Conservation (phyloP, 1,140 invertebrate genomes). For the Drosophila lacteicornis region DNA sequence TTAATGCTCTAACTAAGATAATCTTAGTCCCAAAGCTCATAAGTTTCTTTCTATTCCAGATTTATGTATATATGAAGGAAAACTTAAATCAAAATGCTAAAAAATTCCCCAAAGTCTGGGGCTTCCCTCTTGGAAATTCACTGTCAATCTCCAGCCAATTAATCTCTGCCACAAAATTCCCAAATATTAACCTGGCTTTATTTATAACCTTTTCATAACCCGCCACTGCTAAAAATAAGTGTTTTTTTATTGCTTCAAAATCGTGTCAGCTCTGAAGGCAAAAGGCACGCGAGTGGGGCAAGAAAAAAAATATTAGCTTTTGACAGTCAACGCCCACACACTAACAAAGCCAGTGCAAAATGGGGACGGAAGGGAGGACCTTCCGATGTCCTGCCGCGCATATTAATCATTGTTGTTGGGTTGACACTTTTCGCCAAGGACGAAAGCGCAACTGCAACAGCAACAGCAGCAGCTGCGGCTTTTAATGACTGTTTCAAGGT, state of each 20-base stretch:
- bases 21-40: too few relatives aligned
- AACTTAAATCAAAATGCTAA: too few relatives aligned
- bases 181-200: not conserved
- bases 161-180: not conserved
- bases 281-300: constrained; percentile 9
- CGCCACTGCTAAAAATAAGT: not conserved
- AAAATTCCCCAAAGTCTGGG: too few relatives aligned
- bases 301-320: constrained; percentile 75
- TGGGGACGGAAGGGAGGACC: constrained; percentile 2
- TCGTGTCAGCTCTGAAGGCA: constrained; percentile 18
- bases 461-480: constrained; percentile 38
- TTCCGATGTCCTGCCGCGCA: constrained; percentile 56
- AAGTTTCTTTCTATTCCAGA: too few relatives aligned
- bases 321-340: constrained; percentile 47
- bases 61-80: too few relatives aligned
- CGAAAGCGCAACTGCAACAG: constrained; percentile 36
- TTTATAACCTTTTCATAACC: not conserved
- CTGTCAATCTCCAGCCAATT: too few relatives aligned
- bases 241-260: not conserved
- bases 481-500: constrained; percentile 75
- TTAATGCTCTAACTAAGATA: too few relatives aligned
- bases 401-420: constrained; percentile 73
- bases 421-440: constrained; percentile 55
- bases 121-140: too few relatives aligned
- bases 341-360: not conserved